These are phyloP conservation scores for Furcifer pardalis DNA, from an alignment of 2,797 vertebrate genomes.

Conservation along the genomic window DNA sequence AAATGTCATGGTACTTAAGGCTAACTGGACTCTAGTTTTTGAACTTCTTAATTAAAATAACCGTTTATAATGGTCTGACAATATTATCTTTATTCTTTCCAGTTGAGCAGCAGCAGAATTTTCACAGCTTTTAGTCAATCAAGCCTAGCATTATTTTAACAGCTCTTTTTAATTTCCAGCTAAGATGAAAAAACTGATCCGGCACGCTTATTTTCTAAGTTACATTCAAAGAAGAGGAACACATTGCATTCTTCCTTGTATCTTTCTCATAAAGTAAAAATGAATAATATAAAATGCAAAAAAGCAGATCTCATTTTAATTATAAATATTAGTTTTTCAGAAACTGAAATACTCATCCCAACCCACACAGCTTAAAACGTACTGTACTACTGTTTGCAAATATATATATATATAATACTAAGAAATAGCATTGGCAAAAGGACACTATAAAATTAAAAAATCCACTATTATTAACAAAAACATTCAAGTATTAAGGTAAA, in stretches of 20 bases:
- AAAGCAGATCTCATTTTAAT: conserved; percentile 15
- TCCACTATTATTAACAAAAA: background rate
- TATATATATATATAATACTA: background rate
- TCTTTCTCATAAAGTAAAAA: conserved; percentile 52
- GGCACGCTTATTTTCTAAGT: conserved; percentile 62
- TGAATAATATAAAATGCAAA: conserved; percentile 55
- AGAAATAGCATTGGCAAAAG: background rate
- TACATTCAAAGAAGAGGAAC: conserved; percentile 45
- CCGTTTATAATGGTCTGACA: conserved; percentile 80
- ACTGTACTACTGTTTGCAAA: background rate
- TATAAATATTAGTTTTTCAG: conserved; percentile 2
- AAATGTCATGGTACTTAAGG: conserved; percentile 86
- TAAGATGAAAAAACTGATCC: conserved; percentile 60
- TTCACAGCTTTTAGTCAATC: conserved; percentile 80
- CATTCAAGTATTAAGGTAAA: background rate
- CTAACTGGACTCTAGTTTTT: conserved; percentile 81
- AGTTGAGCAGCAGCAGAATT: conserved; percentile 78
- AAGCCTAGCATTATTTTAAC: conserved; percentile 73
- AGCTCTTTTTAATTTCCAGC: conserved; percentile 71
- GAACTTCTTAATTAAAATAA: conserved; percentile 85
- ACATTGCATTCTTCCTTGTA: conserved; percentile 40
- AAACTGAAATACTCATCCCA: background rate
- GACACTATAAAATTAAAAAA: background rate
- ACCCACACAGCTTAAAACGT: background rate
- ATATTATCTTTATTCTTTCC: conserved; percentile 83